Percentiles rank a stretch among this genome's conserved stretches.
phyloP scores from a whole-genome alignment of 2,113 vertebrate genomes.

The Phaethornis superciliosus region DNA sequence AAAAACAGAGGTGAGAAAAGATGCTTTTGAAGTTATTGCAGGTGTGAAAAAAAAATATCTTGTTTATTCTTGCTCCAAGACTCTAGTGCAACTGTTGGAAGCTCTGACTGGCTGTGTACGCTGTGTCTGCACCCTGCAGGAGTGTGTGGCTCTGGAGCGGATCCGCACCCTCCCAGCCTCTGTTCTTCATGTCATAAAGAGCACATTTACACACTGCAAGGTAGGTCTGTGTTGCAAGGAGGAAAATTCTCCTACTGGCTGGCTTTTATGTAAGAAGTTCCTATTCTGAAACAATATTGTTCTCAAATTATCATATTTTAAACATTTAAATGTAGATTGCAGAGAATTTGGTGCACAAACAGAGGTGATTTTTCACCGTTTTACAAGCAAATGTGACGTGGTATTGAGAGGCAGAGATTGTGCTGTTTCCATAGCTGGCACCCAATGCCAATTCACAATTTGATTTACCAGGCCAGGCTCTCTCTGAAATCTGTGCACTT shows the following conservation, averaged over 20 bases:
- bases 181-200: conserved; percentile 84
- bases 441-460: not conserved
- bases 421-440: not conserved
- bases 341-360: not conserved
- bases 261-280: not conserved
- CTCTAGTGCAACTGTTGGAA: conserved; percentile 84
- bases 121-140: conserved; percentile 77
- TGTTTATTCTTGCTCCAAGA: conserved; percentile 64
- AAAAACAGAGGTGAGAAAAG: not conserved
- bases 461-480: not conserved
- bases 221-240: conserved; percentile 61
- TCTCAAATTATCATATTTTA: not conserved
- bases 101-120: conserved; percentile 82
- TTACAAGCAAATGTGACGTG: not conserved
- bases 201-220: conserved; percentile 91
- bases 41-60: not conserved
- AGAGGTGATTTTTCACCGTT: not conserved
- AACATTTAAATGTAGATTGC: not conserved
- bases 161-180: conserved; percentile 86
- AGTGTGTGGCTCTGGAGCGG: conserved; percentile 70
- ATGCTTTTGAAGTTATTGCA: not conserved
- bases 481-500: not conserved
- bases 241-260: no score
- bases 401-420: not conserved
- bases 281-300: not conserved